A percentile compares a stretch with the other conserved stretches of the same genome.
phyloP scores from a whole-genome alignment of 1,140 invertebrate species.

The Drosophila kohkoa region DNA sequence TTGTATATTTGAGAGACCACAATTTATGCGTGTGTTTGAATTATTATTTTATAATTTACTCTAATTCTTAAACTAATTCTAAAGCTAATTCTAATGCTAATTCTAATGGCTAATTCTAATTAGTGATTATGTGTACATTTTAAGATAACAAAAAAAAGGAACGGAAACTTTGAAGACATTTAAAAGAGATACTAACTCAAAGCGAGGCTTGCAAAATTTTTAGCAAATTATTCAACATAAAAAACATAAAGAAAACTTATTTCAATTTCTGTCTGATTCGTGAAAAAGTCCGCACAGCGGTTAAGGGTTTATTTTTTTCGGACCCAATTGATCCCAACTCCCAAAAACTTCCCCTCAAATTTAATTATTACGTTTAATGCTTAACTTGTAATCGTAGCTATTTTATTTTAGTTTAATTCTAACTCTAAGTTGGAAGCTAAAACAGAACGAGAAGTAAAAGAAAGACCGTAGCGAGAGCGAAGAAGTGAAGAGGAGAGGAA shows the following conservation, averaged over 20 bases:
- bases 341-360: background rate
- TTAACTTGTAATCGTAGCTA: conserved; percentile 15
- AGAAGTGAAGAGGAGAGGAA: conserved; percentile 25
- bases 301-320: background rate
- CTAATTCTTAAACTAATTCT: conserved; percentile 50
- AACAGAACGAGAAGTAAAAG: conserved; percentile 10
- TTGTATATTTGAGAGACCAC: conserved; percentile 58
- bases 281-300: conserved; percentile 16
- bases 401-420: conserved; percentile 57
- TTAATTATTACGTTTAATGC: conserved; percentile 6
- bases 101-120: conserved; percentile 37
- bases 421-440: conserved; percentile 59
- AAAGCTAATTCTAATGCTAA: conserved; percentile 37
- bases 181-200: conserved; percentile 52
- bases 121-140: conserved; percentile 44
- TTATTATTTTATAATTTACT: conserved; percentile 47
- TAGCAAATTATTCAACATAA: conserved; percentile 49
- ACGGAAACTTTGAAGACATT: conserved; percentile 61
- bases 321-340: background rate
- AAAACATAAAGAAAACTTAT: background rate
- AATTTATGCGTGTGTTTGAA: conserved; percentile 65
- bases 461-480: conserved; percentile 29
- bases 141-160: conserved; percentile 9
- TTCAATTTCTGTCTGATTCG: conserved; percentile 21
- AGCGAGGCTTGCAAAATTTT: conserved; percentile 72